Conservation (phyloP, 2,888 invertebrate species). For the Scaptomyza caliginosa region DNA sequence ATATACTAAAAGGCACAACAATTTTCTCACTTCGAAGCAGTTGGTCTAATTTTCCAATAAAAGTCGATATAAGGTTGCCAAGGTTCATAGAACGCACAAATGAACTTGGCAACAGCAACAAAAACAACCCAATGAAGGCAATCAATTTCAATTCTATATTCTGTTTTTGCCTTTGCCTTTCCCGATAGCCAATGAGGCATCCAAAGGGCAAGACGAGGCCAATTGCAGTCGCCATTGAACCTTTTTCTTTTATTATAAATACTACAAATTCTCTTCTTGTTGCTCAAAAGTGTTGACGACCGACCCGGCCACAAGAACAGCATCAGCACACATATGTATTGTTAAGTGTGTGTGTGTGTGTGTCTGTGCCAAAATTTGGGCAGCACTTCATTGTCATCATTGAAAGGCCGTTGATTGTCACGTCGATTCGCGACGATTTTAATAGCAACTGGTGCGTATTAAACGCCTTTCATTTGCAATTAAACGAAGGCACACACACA, state of each 20-base stretch:
- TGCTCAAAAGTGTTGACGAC: constrained; percentile 70
- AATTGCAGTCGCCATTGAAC: constrained; percentile 61
- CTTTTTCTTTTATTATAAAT: constrained; percentile 48
- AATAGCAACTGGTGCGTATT: constrained; percentile 68
- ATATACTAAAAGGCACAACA: constrained; percentile 29
- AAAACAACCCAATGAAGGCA: constrained; percentile 62
- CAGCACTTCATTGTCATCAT: constrained; percentile 66
- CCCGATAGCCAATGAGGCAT: constrained; percentile 72
- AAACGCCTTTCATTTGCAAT: constrained; percentile 80
- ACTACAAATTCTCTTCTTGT: not conserved
- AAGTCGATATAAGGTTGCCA: constrained; percentile 70
- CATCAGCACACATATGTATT: constrained; percentile 1
- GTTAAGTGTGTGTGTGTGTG: no score
- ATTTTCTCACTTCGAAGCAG: constrained; percentile 46
- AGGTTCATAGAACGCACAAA: constrained; percentile 75
- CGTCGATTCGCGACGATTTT: constrained; percentile 74
- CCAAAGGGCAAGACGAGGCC: constrained; percentile 70
- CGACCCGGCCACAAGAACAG: constrained; percentile 49
- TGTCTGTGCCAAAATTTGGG: not conserved
- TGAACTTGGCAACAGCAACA: constrained; percentile 60
- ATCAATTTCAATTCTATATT: constrained; percentile 76
- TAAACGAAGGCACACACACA: constrained; percentile 55
- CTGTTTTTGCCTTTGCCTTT: constrained; percentile 58
- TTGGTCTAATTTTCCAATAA: constrained; percentile 73
- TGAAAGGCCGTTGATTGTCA: constrained; percentile 66